Conservation (phyloP, 2,888 invertebrate species). For the Watsonalla binaria region DNA sequence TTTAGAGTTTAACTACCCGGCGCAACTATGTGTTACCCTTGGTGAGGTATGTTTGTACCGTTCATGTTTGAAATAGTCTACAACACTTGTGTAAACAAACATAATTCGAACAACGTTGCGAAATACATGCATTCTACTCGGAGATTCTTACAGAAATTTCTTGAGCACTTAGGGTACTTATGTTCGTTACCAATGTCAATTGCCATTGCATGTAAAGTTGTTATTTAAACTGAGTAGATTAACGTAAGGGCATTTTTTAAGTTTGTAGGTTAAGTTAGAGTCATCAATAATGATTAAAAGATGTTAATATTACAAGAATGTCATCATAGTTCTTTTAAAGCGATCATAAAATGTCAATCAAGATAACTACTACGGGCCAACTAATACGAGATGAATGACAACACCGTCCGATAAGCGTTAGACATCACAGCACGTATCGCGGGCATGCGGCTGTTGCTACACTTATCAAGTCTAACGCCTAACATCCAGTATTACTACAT, state of each 20-base stretch:
- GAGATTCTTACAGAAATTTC: conserved; percentile 12
- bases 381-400: conserved; percentile 7
- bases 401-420: conserved; percentile 44
- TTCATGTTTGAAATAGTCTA: background rate
- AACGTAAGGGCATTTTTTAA: no score
- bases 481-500: conserved; percentile 2
- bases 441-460: conserved; percentile 32
- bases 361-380: background rate
- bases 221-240: no score
- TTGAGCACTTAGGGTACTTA: no score
- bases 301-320: no score
- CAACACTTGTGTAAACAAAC: conserved; percentile 1
- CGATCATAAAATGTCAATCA: no score
- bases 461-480: conserved; percentile 32
- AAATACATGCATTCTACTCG: conserved; percentile 14
- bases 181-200: no score
- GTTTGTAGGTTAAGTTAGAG: no score
- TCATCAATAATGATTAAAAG: no score
- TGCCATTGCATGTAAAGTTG: no score
- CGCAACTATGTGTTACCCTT: background rate
- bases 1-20: background rate
- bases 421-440: conserved; percentile 34
- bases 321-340: no score
- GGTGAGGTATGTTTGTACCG: background rate
- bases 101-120: background rate